Conservation (phyloP, 2,113 vertebrate species). For the Centropus unirufus region DNA sequence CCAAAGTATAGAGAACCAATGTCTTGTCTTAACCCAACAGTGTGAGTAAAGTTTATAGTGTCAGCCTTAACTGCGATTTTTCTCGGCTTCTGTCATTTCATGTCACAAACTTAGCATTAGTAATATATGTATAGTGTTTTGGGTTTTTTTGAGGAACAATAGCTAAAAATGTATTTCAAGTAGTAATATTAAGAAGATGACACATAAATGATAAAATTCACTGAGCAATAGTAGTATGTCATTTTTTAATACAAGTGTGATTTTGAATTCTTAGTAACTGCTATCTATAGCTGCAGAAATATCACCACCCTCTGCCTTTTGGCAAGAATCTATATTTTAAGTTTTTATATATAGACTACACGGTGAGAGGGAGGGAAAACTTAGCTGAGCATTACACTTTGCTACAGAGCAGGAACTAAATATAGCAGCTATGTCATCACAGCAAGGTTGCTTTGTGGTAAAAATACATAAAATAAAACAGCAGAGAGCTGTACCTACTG, state of each 20-base stretch:
- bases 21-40: neutral
- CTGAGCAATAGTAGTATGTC: constrained; percentile 56
- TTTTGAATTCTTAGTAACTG: constrained; percentile 36
- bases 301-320: constrained; percentile 26
- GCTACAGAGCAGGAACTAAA: constrained; percentile 10
- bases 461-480: neutral
- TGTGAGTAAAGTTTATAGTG: constrained; percentile 25
- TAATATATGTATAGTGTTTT: constrained; percentile 68
- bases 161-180: constrained; percentile 77
- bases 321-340: neutral
- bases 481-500: neutral
- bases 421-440: neutral
- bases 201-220: constrained; percentile 50
- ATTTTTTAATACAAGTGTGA: constrained; percentile 46
- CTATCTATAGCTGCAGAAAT: constrained; percentile 50
- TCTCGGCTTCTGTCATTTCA: constrained; percentile 49
- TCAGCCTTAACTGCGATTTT: constrained; percentile 49
- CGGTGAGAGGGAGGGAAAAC: neutral
- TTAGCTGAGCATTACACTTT: neutral
- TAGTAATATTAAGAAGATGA: constrained; percentile 68
- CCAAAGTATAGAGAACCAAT: constrained; percentile 25
- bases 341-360: constrained; percentile 30
- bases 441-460: neutral
- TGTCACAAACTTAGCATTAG: constrained; percentile 65
- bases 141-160: constrained; percentile 6